phyloP scores from a whole-genome alignment of 1,140 invertebrate species.

The Meloidogyne floridensis region DNA sequence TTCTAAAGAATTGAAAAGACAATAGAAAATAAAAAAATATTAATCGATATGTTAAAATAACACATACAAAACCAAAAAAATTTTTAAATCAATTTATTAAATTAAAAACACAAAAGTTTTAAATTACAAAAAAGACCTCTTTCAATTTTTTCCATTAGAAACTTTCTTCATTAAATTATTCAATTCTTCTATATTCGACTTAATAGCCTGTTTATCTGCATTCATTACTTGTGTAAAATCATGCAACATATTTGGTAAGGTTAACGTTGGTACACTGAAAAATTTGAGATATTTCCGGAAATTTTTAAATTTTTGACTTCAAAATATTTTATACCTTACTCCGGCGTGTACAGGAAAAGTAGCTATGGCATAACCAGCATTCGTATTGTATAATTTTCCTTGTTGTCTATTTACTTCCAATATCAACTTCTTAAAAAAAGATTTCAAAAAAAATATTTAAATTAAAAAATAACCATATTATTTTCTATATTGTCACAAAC shows the following conservation, averaged over 20 bases:
- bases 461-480: slow-evolving; percentile 18
- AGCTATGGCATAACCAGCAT: neutral
- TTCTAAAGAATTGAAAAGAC: neutral
- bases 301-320: neutral
- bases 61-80: neutral
- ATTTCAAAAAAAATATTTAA: slow-evolving; percentile 3
- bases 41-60: too few relatives aligned
- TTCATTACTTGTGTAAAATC: slow-evolving; percentile 29
- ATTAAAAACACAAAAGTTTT: neutral
- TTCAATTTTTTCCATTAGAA: neutral
- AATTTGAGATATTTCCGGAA: neutral
- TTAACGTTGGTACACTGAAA: slow-evolving; percentile 11
- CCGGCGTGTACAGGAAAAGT: neutral
- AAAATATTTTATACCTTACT: neutral
- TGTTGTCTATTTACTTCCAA: slow-evolving; percentile 29
- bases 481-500: slow-evolving; percentile 28
- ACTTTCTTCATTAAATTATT: neutral
- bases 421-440: neutral
- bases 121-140: neutral
- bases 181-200: neutral
- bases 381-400: neutral
- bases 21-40: neutral
- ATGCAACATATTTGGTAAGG: slow-evolving; percentile 1
- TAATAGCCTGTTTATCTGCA: slow-evolving; percentile 27
- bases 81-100: neutral